Percentiles rank a stretch among this genome's conserved stretches.
phyloP scores from a whole-genome alignment of 2,888 invertebrate species.

The Chromoteleia sp. region DNA sequence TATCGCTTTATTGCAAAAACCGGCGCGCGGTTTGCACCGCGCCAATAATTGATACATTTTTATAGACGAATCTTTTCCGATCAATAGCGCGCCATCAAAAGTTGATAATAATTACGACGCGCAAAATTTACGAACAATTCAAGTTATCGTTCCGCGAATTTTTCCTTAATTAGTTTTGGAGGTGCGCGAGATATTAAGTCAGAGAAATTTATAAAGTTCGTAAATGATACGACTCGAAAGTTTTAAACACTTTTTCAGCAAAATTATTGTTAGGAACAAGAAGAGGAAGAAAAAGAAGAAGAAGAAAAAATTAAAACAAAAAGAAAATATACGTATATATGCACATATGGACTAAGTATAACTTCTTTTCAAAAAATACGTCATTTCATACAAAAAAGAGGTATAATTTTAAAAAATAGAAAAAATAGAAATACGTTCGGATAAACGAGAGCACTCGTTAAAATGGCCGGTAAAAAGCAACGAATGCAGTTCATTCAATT shows the following conservation, averaged over 20 bases:
- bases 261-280: background rate
- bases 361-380: background rate
- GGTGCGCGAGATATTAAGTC: background rate
- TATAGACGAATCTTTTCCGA: background rate
- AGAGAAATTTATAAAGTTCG: background rate
- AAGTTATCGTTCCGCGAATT: background rate
- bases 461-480: conserved; percentile 14
- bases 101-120: background rate
- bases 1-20: background rate
- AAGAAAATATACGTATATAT: no score
- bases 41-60: background rate
- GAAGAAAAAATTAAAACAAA: no score
- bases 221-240: background rate
- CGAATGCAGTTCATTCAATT: conserved; percentile 43
- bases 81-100: background rate
- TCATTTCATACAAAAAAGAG: background rate
- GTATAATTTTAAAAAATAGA: background rate
- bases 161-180: conserved; percentile 2
- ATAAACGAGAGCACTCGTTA: background rate
- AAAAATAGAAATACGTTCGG: conserved; percentile 1
- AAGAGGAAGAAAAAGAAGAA: background rate
- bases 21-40: no score
- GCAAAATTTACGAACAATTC: background rate
- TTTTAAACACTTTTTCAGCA: background rate
- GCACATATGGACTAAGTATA: background rate